Evolutionary conservation across 2,113 vertebrate species (phyloP).

Genomic region (Podarcis cretensis): DNA sequence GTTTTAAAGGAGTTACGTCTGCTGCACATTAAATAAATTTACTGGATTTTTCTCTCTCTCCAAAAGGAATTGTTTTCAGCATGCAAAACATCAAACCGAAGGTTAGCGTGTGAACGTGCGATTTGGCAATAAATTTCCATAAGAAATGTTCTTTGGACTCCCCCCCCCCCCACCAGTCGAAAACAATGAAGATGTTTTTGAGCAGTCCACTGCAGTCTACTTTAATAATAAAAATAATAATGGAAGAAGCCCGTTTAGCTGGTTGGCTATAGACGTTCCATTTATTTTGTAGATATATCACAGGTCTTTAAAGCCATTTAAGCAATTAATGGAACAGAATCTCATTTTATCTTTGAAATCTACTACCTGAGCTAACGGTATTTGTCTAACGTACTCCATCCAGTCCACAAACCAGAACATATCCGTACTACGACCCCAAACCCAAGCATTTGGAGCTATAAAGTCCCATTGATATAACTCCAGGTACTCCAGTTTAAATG

Average conservation of each 20-base stretch:
- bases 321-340: neutral
- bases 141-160: neutral
- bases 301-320: neutral
- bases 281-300: neutral
- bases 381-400: neutral
- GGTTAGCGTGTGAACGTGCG: neutral
- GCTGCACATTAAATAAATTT: accelerated
- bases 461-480: neutral
- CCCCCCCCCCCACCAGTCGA: neutral
- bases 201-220: constrained; percentile 13
- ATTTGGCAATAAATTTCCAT: neutral
- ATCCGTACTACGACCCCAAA: neutral
- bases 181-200: constrained; percentile 49
- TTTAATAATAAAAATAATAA: neutral
- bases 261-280: neutral
- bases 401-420: neutral
- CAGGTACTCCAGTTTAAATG: neutral
- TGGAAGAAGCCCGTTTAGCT: neutral
- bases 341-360: neutral
- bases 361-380: neutral
- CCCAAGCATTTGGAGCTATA: neutral
- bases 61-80: neutral
- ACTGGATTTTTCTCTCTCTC: neutral
- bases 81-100: neutral
- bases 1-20: neutral